Evolutionary conservation across 1,140 invertebrate genomes (phyloP).

Genomic region (Lithobius niger): DNA sequence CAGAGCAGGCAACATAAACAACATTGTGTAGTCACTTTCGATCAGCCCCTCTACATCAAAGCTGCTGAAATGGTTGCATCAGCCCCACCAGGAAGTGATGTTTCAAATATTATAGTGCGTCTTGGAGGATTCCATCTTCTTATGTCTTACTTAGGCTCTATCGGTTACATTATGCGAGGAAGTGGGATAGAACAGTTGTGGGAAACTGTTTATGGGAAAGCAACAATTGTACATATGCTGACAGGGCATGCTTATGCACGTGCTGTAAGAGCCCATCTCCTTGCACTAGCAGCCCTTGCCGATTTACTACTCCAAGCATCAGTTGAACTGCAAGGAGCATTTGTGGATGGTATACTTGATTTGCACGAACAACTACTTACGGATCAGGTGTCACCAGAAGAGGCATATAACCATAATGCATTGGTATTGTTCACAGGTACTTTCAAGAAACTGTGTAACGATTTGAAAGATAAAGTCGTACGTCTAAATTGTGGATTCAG

Average conservation of each 20-base stretch:
- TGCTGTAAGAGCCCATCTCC: too few relatives aligned
- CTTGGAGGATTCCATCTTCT: too few relatives aligned
- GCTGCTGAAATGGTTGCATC: too few relatives aligned
- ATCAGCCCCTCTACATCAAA: slow-evolving; percentile 14
- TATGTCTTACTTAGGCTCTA: slow-evolving; percentile 22
- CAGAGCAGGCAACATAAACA: not conserved
- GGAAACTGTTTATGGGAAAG: slow-evolving; percentile 22
- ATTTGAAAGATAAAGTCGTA: not conserved
- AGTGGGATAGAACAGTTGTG: slow-evolving; percentile 29
- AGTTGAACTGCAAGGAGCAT: not conserved
- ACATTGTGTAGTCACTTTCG: slow-evolving; percentile 13
- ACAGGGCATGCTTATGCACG: slow-evolving; percentile 28
- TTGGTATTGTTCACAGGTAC: too few relatives aligned
- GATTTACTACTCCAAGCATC: slow-evolving; percentile 26
- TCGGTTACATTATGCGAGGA: slow-evolving; percentile 30
- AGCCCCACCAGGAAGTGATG: too few relatives aligned
- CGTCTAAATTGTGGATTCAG: not conserved
- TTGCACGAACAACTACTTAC: not conserved
- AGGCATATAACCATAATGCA: too few relatives aligned
- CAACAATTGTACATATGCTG: slow-evolving; percentile 29
- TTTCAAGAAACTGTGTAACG: not conserved
- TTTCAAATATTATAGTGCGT: slow-evolving; percentile 14
- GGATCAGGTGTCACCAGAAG: not conserved
- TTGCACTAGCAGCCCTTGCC: too few relatives aligned
- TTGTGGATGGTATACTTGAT: not conserved